phyloP scores from a whole-genome alignment of 2,113 vertebrate genomes.

The Nothobranchius kuhntae region DNA sequence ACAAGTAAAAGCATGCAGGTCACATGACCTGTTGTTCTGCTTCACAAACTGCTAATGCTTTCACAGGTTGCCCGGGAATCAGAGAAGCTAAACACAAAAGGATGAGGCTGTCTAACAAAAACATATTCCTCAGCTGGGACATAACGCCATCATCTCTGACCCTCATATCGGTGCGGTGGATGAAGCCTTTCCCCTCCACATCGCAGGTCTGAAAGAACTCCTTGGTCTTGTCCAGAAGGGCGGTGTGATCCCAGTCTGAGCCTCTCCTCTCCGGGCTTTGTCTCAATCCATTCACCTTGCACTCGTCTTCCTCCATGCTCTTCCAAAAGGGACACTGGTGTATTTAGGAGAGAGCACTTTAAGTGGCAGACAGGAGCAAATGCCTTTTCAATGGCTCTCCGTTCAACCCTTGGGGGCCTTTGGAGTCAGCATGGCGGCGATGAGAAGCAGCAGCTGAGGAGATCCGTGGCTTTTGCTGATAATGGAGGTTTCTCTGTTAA shows the following conservation, averaged over 20 bases:
- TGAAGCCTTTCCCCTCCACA: conserved; percentile 87
- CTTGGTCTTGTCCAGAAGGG: conserved; percentile 82
- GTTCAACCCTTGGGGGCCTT: conserved; percentile 13
- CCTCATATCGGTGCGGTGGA: conserved; percentile 88
- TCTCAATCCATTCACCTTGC: conserved; percentile 35
- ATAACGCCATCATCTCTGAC: conserved; percentile 66
- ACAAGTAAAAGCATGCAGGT: conserved; percentile 19
- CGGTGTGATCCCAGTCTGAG: conserved; percentile 54
- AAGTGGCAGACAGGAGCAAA: neutral
- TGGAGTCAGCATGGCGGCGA: conserved; percentile 32
- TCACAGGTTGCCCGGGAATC: neutral
- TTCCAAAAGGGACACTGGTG: neutral
- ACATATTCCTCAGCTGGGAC: neutral
- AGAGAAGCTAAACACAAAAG: neutral
- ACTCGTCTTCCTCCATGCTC: conserved; percentile 60
- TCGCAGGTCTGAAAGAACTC: conserved; percentile 95
- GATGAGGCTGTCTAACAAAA: neutral
- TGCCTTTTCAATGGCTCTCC: conserved; percentile 28
- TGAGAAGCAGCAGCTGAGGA: conserved; percentile 19
- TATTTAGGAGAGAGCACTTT: conserved; percentile 5
- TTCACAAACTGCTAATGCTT: conserved; percentile 22
- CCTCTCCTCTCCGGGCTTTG: conserved; percentile 33
- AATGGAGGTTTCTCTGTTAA: conserved; percentile 16
- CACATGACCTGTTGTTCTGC: conserved; percentile 22
- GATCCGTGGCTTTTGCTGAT: neutral